Percentiles rank a stretch among this genome's conserved stretches.
phyloP scores from a whole-genome alignment of 1,140 invertebrate genomes.

The Tetranychus cinnabarinus region DNA sequence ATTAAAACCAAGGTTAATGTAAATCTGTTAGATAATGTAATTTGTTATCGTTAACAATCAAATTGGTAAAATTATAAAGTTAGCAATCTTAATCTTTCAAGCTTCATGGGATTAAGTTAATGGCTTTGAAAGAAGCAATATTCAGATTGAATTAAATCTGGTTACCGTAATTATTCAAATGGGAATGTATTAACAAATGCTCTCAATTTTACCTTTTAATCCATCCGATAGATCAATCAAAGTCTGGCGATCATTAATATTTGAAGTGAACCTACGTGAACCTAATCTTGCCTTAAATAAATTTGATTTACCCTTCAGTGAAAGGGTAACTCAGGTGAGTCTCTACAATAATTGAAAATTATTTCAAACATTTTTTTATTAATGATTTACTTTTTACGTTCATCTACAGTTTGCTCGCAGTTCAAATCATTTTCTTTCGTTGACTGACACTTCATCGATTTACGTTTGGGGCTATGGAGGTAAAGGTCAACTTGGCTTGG shows the following conservation, averaged over 20 bases:
- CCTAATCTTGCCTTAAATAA: background rate
- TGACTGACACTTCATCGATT: constrained; percentile 37
- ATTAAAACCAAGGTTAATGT: too few species aligned
- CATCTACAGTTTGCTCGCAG: constrained; percentile 30
- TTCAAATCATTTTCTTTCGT: constrained; percentile 37
- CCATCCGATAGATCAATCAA: background rate
- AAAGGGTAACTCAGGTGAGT: background rate
- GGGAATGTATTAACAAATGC: too few species aligned
- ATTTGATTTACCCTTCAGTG: background rate
- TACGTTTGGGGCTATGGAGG: constrained; percentile 44
- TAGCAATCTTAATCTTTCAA: too few species aligned
- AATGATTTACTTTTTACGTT: background rate
- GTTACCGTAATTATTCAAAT: too few species aligned
- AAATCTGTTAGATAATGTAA: too few species aligned
- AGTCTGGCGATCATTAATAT: background rate
- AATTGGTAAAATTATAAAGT: too few species aligned
- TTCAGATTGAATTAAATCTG: too few species aligned
- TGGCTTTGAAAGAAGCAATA: too few species aligned
- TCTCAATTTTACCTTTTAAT: too few species aligned
- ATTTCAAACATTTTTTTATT: background rate
- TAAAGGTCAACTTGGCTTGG: constrained; percentile 41
- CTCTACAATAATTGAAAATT: background rate
- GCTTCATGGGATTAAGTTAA: too few species aligned
- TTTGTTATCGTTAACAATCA: too few species aligned
- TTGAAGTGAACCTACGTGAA: background rate